phyloP scores from a whole-genome alignment of 2,797 vertebrate species.

The Ara ararauna region DNA sequence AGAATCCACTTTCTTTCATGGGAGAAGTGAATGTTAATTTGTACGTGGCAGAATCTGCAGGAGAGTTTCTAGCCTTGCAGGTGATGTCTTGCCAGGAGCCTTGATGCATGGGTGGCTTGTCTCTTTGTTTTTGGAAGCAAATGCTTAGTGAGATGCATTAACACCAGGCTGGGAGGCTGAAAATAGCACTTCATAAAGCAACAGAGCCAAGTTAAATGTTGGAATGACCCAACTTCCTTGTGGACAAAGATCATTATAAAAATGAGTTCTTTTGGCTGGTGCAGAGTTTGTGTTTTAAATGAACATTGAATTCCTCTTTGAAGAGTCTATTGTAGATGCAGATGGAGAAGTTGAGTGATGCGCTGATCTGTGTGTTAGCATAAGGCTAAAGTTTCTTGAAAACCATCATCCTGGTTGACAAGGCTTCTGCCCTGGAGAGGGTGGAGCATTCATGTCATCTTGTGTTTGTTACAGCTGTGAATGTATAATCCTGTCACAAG shows the following conservation, averaged over 20 bases:
- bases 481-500: fast-evolving
- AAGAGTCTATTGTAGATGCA: not conserved
- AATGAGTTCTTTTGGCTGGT: fast-evolving
- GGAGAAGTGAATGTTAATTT: fast-evolving
- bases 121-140: not conserved
- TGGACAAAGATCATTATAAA: fast-evolving
- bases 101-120: fast-evolving
- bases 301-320: not conserved
- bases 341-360: not conserved
- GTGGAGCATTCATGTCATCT: not conserved
- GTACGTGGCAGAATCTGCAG: fast-evolving
- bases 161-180: not conserved
- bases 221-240: not conserved
- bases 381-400: not conserved
- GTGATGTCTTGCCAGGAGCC: fast-evolving
- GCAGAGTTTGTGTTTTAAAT: not conserved
- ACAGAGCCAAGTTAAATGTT: fast-evolving
- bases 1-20: not conserved
- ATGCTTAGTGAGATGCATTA: fast-evolving
- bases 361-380: fast-evolving
- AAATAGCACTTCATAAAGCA: not conserved
- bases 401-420: not conserved
- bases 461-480: not conserved
- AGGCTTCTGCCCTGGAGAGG: not conserved
- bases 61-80: not conserved